These are phyloP conservation scores for Neosilurus hyrtlii DNA, from an alignment of 2,797 vertebrate genomes.

Conservation along the genomic window DNA sequence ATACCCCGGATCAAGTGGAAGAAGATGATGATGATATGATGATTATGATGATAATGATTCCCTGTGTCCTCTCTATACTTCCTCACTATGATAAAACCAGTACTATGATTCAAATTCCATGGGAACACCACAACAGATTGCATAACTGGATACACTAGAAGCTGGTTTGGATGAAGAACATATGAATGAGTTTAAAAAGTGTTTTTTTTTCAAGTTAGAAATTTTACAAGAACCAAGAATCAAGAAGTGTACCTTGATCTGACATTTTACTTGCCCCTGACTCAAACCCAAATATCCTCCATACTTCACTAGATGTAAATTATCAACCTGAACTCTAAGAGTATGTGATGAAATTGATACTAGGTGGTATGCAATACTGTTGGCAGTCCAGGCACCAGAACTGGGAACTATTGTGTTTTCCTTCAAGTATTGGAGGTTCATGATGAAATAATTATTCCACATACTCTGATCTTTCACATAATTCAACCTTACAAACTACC, in stretches of 20 bases:
- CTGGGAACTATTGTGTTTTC: neutral
- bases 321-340: neutral
- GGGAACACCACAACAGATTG: no score
- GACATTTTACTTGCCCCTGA: neutral
- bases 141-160: neutral
- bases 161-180: neutral
- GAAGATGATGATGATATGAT: no score
- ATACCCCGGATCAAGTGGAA: no score
- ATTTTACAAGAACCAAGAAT: neutral
- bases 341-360: slow-evolving; percentile 1
- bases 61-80: neutral
- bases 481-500: neutral
- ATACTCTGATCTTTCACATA: neutral
- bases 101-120: no score
- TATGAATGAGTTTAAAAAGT: neutral
- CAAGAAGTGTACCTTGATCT: neutral
- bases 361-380: neutral
- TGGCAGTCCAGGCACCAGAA: neutral
- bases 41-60: no score
- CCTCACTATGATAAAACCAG: neutral
- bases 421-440: neutral
- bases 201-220: neutral
- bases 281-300: neutral
- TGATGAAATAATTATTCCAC: neutral
- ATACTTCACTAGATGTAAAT: neutral